Evolutionary conservation across 37 sponge, comb jelly and placozoan genomes (phyloP), one percentile per base, ranked within the genome.

Genomic region (Geodia barretti): DNA sequence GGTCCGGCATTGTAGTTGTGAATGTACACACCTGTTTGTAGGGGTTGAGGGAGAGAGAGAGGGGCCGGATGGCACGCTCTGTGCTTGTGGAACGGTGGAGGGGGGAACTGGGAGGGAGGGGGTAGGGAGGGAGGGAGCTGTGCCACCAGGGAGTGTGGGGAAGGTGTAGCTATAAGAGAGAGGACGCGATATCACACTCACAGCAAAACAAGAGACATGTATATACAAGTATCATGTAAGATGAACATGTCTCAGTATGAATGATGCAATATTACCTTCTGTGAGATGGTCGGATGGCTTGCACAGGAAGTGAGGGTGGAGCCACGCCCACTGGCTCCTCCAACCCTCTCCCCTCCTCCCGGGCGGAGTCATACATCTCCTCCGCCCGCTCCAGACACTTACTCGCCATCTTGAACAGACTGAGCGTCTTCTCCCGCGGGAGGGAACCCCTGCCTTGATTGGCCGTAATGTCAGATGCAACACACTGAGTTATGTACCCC

Each of bases 381-480:
- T 92, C 88, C 1, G 86, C 78, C 32, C 84, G 62, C 73, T 92
- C 92, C 39, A 92, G 31, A 68, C 88, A 83, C 9, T 87, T n/a
- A 61, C 68, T 87, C 35, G 84, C 84, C 80, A 87, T 88, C 68
- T 39, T 72, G 67, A 77, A 82, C 28, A 83, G 79, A 62, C 72
- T 68, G 31, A 20, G 8, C 0, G 74, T 58, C 28, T 72, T 38
- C 9, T 72, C 47, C 21, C 39, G 58, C 24, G 84, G 43, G 39
- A 89, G 62, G 14, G 74, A 54, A n/a, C 76, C 75, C 85, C 11
- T 9, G 68, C 68, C 79, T 81, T 82, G 78, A 41, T 78, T 78
- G 39, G 60, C 67, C 60, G 64, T 62, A 37, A 47, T 75, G 36
- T 80, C 79, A 25, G 26, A 28, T 33, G 67, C 62, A 8, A 91